Evolutionary conservation across 2,113 vertebrate genomes (phyloP).

Genomic region (Pheucticus melanocephalus): DNA sequence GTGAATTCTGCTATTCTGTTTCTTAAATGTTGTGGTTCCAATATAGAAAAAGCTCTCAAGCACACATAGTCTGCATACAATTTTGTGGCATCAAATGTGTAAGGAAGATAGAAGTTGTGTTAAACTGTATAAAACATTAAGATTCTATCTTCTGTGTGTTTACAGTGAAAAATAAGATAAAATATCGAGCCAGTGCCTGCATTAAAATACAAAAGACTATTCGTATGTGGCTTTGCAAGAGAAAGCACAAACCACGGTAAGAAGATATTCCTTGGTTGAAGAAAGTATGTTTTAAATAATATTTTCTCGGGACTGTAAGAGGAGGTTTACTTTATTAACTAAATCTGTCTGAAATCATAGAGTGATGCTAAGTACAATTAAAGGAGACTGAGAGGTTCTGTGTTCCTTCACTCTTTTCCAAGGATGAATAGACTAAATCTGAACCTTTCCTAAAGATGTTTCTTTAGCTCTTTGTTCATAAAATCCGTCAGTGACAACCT

Average conservation of each 20-base stretch:
- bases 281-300: neutral
- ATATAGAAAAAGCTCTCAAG: neutral
- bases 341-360: neutral
- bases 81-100: neutral
- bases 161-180: slow-evolving; percentile 95
- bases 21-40: neutral
- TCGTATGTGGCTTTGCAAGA: slow-evolving; percentile 97
- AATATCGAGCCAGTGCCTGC: slow-evolving; percentile 87
- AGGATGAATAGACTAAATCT: neutral
- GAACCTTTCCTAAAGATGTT: neutral
- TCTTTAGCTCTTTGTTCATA: neutral
- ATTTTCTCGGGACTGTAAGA: neutral
- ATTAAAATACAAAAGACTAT: slow-evolving; percentile 93
- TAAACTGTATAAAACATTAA: neutral
- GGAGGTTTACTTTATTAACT: neutral
- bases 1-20: neutral
- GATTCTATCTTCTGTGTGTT: neutral
- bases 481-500: neutral
- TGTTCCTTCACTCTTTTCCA: neutral
- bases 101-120: neutral
- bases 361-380: neutral
- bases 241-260: slow-evolving; percentile 95
- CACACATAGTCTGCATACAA: neutral
- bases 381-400: neutral
- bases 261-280: neutral